These are phyloP conservation scores for Helleia helle DNA, from an alignment of 2,888 invertebrate genomes.

Conservation along the genomic window DNA sequence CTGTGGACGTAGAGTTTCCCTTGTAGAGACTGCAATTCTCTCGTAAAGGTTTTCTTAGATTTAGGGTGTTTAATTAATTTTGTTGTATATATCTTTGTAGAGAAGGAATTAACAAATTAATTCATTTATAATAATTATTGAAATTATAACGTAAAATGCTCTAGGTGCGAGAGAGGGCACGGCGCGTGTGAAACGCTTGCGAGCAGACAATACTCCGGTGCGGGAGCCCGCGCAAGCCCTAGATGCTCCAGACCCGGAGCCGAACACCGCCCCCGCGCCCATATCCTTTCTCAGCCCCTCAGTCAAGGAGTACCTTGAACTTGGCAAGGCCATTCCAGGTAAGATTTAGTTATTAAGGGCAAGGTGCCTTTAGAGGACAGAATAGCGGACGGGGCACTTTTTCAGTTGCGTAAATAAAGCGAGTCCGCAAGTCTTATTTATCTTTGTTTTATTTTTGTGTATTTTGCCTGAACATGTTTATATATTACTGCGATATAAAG, in stretches of 20 bases:
- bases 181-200: slow-evolving; percentile 74
- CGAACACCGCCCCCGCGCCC: slow-evolving; percentile 74
- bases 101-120: too few species aligned
- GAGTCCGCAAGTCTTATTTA: not conserved
- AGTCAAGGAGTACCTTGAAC: slow-evolving; percentile 87
- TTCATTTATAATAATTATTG: too few species aligned
- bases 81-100: too few species aligned
- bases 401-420: too few species aligned
- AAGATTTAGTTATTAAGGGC: slow-evolving; percentile 76
- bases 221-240: slow-evolving; percentile 58
- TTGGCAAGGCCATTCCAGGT: slow-evolving; percentile 93
- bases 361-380: slow-evolving; percentile 1
- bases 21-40: too few species aligned
- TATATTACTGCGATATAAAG: too few species aligned
- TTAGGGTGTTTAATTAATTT: too few species aligned
- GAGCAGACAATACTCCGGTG: slow-evolving; percentile 50
- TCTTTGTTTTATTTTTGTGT: not conserved
- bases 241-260: slow-evolving; percentile 66
- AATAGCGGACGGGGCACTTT: not conserved
- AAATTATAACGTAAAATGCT: too few species aligned
- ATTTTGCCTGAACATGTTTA: too few species aligned
- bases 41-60: too few species aligned
- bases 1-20: too few species aligned
- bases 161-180: slow-evolving; percentile 76
- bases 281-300: slow-evolving; percentile 88